These are phyloP conservation scores for Saccostrea glomerata DNA, from an alignment of 1,140 invertebrate genomes.

Conservation along the genomic window DNA sequence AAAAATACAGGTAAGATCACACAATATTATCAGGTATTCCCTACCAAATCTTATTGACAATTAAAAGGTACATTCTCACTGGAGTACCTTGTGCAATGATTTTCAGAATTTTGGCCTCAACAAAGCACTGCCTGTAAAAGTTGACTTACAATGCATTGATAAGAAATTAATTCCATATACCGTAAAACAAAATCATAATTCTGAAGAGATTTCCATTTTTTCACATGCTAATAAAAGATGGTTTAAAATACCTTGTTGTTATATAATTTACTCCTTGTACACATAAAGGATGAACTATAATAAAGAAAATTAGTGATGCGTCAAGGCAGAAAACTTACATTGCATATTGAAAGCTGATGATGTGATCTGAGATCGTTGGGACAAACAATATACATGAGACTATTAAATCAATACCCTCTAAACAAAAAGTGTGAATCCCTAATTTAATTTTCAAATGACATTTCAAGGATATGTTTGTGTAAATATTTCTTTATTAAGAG, in stretches of 20 bases:
- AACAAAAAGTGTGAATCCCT: not conserved
- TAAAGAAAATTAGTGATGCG: not conserved
- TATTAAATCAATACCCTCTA: not conserved
- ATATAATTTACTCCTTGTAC: not conserved
- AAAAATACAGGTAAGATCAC: not conserved
- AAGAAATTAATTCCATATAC: too few species aligned
- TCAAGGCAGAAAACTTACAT: conserved; percentile 17
- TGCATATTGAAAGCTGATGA: conserved; percentile 18
- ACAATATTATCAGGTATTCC: not conserved
- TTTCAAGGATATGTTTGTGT: not conserved
- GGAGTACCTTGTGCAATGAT: too few species aligned
- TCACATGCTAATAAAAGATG: not conserved
- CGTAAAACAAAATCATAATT: not conserved
- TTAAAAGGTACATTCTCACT: not conserved
- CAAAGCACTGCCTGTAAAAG: too few species aligned
- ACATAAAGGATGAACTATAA: not conserved
- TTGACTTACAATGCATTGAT: too few species aligned
- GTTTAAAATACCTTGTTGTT: not conserved
- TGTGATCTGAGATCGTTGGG: conserved; percentile 28
- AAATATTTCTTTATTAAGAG: not conserved
- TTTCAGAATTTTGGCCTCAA: too few species aligned
- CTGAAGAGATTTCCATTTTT: not conserved
- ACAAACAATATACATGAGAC: not conserved
- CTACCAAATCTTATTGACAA: conserved; percentile 7
- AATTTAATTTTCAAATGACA: not conserved